Evolutionary conservation across 2,888 invertebrate species (phyloP).

Genomic region (Charanyca ferruginea): DNA sequence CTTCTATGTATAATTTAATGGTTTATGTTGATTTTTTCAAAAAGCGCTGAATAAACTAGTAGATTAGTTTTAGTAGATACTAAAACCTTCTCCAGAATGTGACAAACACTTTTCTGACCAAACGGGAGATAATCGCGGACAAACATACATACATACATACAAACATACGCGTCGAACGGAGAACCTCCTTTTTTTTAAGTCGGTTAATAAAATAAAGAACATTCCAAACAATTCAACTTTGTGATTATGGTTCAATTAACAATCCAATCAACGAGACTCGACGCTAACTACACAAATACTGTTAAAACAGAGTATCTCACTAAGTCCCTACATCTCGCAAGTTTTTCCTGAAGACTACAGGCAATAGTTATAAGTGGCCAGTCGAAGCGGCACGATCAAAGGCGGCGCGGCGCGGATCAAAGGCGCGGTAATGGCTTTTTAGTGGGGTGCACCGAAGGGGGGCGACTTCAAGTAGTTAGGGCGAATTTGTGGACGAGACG

Average conservation of each 20-base stretch:
- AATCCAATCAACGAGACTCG: conserved; percentile 25
- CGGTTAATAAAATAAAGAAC: too few species aligned
- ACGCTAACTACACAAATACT: conserved; percentile 21
- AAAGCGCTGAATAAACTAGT: too few species aligned
- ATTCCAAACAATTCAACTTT: background rate
- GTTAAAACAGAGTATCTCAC: conserved; percentile 28
- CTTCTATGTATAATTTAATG: too few species aligned
- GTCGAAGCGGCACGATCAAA: conserved; percentile 86
- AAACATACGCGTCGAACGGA: too few species aligned
- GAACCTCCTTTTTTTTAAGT: too few species aligned
- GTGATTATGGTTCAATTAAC: background rate
- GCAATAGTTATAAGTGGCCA: conserved; percentile 85
- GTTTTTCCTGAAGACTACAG: conserved; percentile 62
- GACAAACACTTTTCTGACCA: too few species aligned
- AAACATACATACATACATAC: too few species aligned
- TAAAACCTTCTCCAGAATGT: too few species aligned
- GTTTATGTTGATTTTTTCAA: too few species aligned
- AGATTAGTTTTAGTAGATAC: too few species aligned
- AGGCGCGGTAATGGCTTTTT: conserved; percentile 87
- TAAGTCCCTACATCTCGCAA: conserved; percentile 36
- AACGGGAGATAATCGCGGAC: too few species aligned
- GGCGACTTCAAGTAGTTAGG: conserved; percentile 78
- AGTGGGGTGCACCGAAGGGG: conserved; percentile 73
- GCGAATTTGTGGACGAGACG: conserved; percentile 62
- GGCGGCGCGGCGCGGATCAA: conserved; percentile 83